Evolutionary conservation across 1,140 invertebrate species (phyloP).

Genomic region (Drosophila sturtevanti): DNA sequence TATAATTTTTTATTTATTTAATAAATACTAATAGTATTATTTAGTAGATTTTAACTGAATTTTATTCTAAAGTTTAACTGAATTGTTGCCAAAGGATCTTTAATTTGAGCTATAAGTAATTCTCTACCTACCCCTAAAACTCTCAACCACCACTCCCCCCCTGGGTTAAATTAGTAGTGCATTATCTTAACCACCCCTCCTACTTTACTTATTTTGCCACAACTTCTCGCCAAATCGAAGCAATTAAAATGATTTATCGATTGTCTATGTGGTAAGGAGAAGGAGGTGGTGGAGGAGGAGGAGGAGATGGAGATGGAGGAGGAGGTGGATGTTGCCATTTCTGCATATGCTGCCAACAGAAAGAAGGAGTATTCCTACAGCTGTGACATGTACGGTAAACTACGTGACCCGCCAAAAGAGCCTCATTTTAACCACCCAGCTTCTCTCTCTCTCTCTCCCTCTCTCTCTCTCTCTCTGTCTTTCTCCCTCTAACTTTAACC

Average conservation of each 20-base stretch:
- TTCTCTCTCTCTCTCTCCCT: not conserved
- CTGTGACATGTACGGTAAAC: slow-evolving; percentile 57
- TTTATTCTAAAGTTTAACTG: too few relatives aligned
- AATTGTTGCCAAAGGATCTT: too few relatives aligned
- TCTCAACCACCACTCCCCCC: not conserved
- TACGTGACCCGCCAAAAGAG: slow-evolving; percentile 53
- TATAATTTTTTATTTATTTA: too few relatives aligned
- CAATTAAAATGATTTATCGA: slow-evolving; percentile 77
- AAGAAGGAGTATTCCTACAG: slow-evolving; percentile 29
- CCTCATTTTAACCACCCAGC: too few relatives aligned
- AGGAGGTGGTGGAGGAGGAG: too few relatives aligned
- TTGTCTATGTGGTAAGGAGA: slow-evolving; percentile 33
- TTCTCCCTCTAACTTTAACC: not conserved
- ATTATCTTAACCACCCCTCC: not conserved
- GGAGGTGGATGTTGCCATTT: too few relatives aligned
- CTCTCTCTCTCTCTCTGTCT: not conserved
- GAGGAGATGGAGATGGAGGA: too few relatives aligned
- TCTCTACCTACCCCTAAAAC: too few relatives aligned
- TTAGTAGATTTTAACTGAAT: too few relatives aligned
- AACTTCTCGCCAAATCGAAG: slow-evolving; percentile 20
- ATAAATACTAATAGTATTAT: too few relatives aligned
- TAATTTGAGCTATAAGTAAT: too few relatives aligned
- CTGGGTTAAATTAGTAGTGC: not conserved
- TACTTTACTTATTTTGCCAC: not conserved
- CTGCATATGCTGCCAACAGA: too few relatives aligned